These are phyloP conservation scores for Myotis myotis DNA, from an alignment of 2,797 vertebrate genomes.

Conservation along the genomic window DNA sequence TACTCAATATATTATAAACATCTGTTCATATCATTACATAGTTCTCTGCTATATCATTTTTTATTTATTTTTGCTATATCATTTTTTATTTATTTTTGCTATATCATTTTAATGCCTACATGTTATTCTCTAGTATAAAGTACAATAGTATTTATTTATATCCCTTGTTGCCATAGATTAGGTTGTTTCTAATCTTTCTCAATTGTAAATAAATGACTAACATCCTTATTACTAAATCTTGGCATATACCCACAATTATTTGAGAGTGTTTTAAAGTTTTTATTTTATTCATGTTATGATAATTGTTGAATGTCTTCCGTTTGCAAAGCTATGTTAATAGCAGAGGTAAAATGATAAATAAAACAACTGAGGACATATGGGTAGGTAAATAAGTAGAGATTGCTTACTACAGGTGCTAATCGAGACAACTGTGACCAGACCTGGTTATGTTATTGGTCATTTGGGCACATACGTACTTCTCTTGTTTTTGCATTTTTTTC, in stretches of 20 bases:
- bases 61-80: background rate
- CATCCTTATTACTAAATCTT: constrained; percentile 5
- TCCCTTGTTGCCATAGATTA: background rate
- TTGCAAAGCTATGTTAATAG: background rate
- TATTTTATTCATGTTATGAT: background rate
- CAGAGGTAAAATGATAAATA: background rate
- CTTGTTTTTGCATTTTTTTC: background rate
- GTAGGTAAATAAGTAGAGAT: background rate
- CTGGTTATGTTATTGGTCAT: constrained; percentile 1
- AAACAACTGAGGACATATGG: background rate
- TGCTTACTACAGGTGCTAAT: background rate
- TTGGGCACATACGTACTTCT: background rate
- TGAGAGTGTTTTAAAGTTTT: background rate
- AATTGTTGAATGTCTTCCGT: background rate
- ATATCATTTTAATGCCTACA: background rate
- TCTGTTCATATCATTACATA: background rate
- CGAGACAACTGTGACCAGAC: background rate
- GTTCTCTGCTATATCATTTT: background rate
- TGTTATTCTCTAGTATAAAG: background rate
- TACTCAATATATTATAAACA: background rate
- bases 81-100: background rate
- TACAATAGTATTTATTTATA: background rate
- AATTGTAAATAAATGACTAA: background rate
- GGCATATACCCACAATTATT: background rate
- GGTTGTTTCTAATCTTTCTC: background rate